Conservation (phyloP, 35 echinoderm and acorn worm species). For the Heliocidaris erythrogramma region DNA sequence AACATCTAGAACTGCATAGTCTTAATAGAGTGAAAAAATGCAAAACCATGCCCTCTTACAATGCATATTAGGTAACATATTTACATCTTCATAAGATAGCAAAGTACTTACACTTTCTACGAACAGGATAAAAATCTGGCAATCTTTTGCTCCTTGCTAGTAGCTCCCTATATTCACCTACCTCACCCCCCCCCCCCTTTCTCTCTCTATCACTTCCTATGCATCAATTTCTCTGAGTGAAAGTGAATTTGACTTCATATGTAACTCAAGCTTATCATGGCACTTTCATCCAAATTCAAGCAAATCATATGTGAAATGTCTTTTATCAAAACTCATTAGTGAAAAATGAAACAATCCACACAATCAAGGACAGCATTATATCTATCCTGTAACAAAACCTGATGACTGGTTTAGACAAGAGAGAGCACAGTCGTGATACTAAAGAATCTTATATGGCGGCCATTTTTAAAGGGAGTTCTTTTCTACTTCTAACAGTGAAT, state of each 20-base stretch:
- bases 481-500: too few species aligned
- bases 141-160: neutral
- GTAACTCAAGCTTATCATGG: neutral
- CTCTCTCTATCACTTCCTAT: neutral
- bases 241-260: constrained; percentile 12
- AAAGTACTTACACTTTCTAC: neutral
- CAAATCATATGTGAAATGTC: neutral
- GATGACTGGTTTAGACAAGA: neutral
- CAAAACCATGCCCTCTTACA: neutral
- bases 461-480: too few species aligned
- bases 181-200: neutral
- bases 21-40: too few species aligned
- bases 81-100: neutral
- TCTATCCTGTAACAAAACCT: neutral
- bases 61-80: neutral
- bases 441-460: neutral
- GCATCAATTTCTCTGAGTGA: neutral
- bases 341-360: neutral
- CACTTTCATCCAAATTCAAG: neutral
- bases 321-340: neutral
- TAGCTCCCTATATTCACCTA: neutral
- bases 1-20: too few species aligned
- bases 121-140: neutral
- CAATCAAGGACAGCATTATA: neutral
- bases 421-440: neutral